Base-by-base conservation (phyloP, 2,888 invertebrate species). In the Phragmatobia fuliginosa region DNA sequence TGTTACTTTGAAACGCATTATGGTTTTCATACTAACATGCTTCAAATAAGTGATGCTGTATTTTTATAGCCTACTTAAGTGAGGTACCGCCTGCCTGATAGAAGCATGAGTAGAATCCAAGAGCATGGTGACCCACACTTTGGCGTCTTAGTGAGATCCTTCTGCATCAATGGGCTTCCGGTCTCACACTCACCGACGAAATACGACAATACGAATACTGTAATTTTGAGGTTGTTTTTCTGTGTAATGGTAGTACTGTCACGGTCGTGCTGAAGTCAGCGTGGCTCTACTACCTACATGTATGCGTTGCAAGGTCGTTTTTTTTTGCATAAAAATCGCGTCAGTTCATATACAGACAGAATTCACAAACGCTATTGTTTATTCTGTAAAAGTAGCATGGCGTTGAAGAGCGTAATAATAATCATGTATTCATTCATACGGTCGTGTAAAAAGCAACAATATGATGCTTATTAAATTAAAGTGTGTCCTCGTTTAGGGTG, bases 391-490 rank as follows among this genome's bases (percentile, higher is more conserved):
- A 74, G 71, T 72, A 64, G 60, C 56, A 56, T 52, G 63, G 56
- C 63, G 70, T 61, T 70, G 62, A 67, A 59, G 41, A 59, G 38
- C 62, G 52, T 68, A 60, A 73, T 71, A 60, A 63, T 75, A 73
- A 80, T 66, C 62, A 65, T 68, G 67, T 79, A 75, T 75, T 74
- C 67, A 71, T 81, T 74, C 56, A 59, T 59, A 68, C 70, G 70
- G 33, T 58, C 71, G 67, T 67, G 66, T 70, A 73, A 71, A 78
- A 52, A 65, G 66, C 73, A 71, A 72, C 72, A 73, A 71, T 14
- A 71, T 76, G 71, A 79, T 81, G 71, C 66, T 33, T 49, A 31
- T 59, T 63, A 69, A 76, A 78, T 81, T 78, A 79, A 68, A 69
- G 66, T 65, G 70, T 74, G 69, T 70, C 70, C 76, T 72, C 71